Conservation (phyloP, 2,888 invertebrate species). For the Hanleya hanleyi region DNA sequence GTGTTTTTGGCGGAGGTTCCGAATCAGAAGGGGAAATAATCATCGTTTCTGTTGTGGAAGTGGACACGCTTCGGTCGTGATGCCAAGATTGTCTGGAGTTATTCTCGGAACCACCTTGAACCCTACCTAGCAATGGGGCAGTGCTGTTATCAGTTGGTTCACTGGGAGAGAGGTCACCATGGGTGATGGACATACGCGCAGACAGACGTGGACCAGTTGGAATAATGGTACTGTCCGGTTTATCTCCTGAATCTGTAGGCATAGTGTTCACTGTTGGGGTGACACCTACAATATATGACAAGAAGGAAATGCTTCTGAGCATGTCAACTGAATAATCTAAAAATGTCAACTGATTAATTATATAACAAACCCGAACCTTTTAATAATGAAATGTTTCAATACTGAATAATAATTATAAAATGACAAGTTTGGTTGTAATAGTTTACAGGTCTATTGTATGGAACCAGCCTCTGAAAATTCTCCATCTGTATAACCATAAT, state of each 20-base stretch:
- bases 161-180: conserved; percentile 3
- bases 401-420: too few relatives aligned
- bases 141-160: conserved; percentile 32
- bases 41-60: conserved; percentile 79
- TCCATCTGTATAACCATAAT: background rate
- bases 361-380: too few relatives aligned
- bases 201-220: background rate
- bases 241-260: conserved; percentile 52
- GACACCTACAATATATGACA: conserved; percentile 75
- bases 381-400: too few relatives aligned
- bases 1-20: conserved; percentile 58
- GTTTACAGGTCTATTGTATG: too few relatives aligned
- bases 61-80: conserved; percentile 69
- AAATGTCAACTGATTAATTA: too few relatives aligned
- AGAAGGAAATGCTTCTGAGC: too few relatives aligned
- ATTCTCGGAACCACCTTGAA: conserved; percentile 8
- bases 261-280: conserved; percentile 76
- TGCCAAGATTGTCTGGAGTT: conserved; percentile 16
- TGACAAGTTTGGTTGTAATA: too few relatives aligned
- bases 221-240: conserved; percentile 31
- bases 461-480: too few relatives aligned
- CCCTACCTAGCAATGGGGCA: conserved; percentile 25
- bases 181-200: conserved; percentile 1
- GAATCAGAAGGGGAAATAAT: conserved; percentile 51
- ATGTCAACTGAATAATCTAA: too few relatives aligned